These are phyloP conservation scores for Anseranas semipalmata DNA, from an alignment of 2,113 vertebrate species.

Conservation along the genomic window DNA sequence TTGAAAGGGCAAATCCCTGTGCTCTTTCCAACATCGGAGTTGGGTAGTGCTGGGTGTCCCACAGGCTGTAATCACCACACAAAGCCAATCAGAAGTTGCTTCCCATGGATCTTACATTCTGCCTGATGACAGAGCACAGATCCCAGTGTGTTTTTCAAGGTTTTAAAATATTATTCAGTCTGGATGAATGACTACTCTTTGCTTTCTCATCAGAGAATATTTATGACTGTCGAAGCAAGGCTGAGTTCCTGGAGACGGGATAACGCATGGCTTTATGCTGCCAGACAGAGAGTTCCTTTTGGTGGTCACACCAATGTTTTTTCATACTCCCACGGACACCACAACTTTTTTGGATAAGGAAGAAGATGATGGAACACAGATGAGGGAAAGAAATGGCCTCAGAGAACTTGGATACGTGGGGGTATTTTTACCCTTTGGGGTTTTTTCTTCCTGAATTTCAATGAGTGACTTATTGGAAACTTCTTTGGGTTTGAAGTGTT, in stretches of 20 bases:
- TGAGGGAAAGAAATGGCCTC: constrained; percentile 57
- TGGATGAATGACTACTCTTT: constrained; percentile 23
- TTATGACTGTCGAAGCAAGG: constrained; percentile 21
- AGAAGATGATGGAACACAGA: constrained; percentile 68
- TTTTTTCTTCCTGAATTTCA: constrained; percentile 75
- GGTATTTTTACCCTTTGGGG: constrained; percentile 70
- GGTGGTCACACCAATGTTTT: constrained; percentile 69
- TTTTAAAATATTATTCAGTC: constrained; percentile 9
- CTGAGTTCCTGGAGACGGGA: constrained; percentile 56
- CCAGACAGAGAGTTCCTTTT: constrained; percentile 67
- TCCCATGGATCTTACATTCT: neutral
- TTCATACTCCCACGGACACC: constrained; percentile 72
- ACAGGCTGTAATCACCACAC: neutral
- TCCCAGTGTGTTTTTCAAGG: neutral
- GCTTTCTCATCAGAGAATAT: constrained; percentile 57
- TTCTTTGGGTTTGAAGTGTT: constrained; percentile 54
- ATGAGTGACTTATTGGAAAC: constrained; percentile 73
- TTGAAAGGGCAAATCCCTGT: neutral
- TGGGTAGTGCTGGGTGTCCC: neutral
- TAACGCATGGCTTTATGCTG: constrained; percentile 60
- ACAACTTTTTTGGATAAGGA: constrained; percentile 66
- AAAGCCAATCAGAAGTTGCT: neutral
- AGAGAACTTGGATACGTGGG: constrained; percentile 53
- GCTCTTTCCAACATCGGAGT: neutral
- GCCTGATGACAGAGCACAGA: neutral